Evolutionary conservation across 35 echinoderm and acorn worm species (phyloP), one percentile per base, ranked within the genome.

Genomic region (Lytechinus variegatus): DNA sequence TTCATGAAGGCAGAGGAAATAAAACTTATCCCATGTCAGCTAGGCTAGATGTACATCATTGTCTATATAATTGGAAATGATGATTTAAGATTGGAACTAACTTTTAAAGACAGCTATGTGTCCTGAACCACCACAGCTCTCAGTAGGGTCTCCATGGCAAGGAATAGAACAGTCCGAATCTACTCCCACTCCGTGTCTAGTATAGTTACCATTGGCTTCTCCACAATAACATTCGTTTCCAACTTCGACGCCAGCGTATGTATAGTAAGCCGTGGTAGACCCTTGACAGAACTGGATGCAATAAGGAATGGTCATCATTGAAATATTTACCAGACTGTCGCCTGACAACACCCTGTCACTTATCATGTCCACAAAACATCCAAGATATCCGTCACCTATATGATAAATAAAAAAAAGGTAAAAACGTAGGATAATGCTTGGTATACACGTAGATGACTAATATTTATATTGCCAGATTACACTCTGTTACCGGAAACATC

Each of bases 231-330:
- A 90, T 90, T 90, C 88, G 0, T 52, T 9, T 44, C 88, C 88
- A 52, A 8, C 1, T 21, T 29, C 27, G 52, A 90, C 88, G 0
- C 88, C 88, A 52, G 88, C 88, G 52, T 52, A 90, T 21, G 5
- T 54, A 21, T 90, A 90, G 88, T 29, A 21, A 29, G 28, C 13
- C 3, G 28, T 54, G 88, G 52, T 54, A 16, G 88, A 90, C 28
- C 52, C 88, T 1, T 52, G 5, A 54, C 88, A 90, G 21, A 90
- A 90, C 88, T 90, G 88, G 88, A 90, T 90, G 52, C 88, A 90
- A 16, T 52, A 29, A 1, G 28, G 12, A 27, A 90, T 90, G 5
- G 28, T 90, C 88, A 90, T 90, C 1, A n/a, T n/a, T n/a, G n/a
- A n/a, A n/a, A n/a, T n/a, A n/a, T n/a, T n/a, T n/a, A n/a, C n/a